These are phyloP conservation scores for Semotilus atromaculatus DNA, from an alignment of 2,797 vertebrate species.

Conservation along the genomic window DNA sequence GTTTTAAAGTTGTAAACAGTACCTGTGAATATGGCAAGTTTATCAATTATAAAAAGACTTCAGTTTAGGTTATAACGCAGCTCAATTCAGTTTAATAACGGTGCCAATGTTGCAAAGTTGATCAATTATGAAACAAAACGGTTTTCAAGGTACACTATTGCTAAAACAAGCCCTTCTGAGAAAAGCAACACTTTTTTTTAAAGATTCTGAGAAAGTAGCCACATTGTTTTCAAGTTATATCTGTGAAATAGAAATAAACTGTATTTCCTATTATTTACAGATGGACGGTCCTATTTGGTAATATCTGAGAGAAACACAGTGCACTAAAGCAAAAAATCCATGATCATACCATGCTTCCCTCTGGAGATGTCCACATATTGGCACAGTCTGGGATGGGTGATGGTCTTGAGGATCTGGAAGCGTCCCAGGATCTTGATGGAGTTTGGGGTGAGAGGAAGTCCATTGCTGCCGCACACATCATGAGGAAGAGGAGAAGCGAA, in stretches of 20 bases:
- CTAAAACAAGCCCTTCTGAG: background rate
- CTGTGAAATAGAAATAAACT: background rate
- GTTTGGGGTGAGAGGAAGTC: conserved; percentile 96
- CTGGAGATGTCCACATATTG: conserved; percentile 96
- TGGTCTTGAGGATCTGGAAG: conserved; percentile 96
- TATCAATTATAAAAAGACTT: background rate
- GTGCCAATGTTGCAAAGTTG: background rate
- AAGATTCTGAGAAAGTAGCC: background rate
- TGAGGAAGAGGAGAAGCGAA: conserved; percentile 98
- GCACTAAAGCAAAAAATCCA: conserved; percentile 34
- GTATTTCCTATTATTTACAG: background rate
- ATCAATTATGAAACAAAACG: background rate
- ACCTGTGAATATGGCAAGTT: background rate
- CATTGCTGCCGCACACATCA: conserved; percentile 98
- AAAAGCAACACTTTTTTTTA: background rate
- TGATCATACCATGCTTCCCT: conserved; percentile 90
- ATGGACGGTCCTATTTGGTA: background rate
- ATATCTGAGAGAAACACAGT: background rate
- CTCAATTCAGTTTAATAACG: background rate
- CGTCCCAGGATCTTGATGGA: conserved; percentile 98
- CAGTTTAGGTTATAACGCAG: background rate
- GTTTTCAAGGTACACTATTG: background rate
- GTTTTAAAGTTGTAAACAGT: background rate
- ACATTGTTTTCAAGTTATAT: background rate
- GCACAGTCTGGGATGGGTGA: conserved; percentile 93